Evolutionary conservation across 1,140 invertebrate genomes (phyloP).

Genomic region (Cotesia glomerata): DNA sequence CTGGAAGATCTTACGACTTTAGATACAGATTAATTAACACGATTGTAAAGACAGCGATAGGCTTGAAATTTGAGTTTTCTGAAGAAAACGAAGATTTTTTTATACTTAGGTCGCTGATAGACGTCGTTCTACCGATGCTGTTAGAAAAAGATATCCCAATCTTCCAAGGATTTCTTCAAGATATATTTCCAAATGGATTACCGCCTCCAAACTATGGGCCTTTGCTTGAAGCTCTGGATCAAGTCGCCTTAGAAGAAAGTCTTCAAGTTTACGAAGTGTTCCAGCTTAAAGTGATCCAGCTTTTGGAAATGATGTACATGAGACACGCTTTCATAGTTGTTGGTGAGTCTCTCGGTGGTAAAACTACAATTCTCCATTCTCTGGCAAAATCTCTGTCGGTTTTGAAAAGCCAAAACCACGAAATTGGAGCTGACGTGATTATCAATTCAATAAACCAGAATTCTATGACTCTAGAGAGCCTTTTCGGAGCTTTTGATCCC

Average conservation of each 20-base stretch:
- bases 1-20: constrained; percentile 70
- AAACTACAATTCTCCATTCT: constrained; percentile 61
- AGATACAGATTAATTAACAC: constrained; percentile 63
- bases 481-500: constrained; percentile 3
- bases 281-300: constrained; percentile 69
- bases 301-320: constrained; percentile 74
- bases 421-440: constrained; percentile 57
- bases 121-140: constrained; percentile 74
- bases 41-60: constrained; percentile 67
- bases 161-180: constrained; percentile 71
- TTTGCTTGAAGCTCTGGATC: constrained; percentile 51
- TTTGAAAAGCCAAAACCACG: constrained; percentile 52
- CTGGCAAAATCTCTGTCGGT: constrained; percentile 64
- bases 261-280: constrained; percentile 66
- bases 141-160: constrained; percentile 67
- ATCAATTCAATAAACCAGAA: constrained; percentile 67
- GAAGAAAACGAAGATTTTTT: constrained; percentile 66
- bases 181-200: constrained; percentile 69
- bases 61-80: constrained; percentile 67
- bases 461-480: constrained; percentile 44
- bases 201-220: constrained; percentile 64
- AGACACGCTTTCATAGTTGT: constrained; percentile 65
- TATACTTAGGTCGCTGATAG: constrained; percentile 70
- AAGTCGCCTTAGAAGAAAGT: constrained; percentile 58
- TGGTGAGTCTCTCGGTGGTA: constrained; percentile 67